A percentile compares a stretch with the other conserved stretches of the same genome.
phyloP scores from a whole-genome alignment of 2,888 invertebrate genomes.

The Oxyteleia sp. region DNA sequence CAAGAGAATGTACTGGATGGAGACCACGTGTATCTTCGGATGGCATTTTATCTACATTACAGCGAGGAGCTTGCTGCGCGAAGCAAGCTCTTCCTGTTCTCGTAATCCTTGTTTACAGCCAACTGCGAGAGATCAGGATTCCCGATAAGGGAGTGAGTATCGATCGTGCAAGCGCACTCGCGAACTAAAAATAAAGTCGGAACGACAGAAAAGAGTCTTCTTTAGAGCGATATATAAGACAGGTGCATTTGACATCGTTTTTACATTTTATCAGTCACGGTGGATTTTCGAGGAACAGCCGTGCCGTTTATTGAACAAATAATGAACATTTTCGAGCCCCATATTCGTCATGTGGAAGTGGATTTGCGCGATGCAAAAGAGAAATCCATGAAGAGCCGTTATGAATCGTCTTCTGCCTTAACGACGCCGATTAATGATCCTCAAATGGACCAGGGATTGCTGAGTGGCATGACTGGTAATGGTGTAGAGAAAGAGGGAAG shows the following conservation, averaged over 20 bases:
- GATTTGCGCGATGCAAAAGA: constrained; percentile 52
- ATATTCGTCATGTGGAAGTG: constrained; percentile 12
- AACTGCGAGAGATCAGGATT: constrained; percentile 72
- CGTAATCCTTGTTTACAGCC: constrained; percentile 76
- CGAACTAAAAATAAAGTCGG: constrained; percentile 54
- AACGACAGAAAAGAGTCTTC: constrained; percentile 65
- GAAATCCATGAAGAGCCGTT: constrained; percentile 60
- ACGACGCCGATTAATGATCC: constrained; percentile 70
- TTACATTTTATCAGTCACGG: not conserved
- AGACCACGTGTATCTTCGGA: constrained; percentile 67
- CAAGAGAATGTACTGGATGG: constrained; percentile 62
- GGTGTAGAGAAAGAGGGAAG: constrained; percentile 58
- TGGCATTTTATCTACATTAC: constrained; percentile 70
- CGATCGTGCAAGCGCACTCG: constrained; percentile 69
- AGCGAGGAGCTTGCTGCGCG: constrained; percentile 64
- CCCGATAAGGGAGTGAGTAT: constrained; percentile 72
- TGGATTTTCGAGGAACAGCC: constrained; percentile 6
- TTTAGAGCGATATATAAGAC: constrained; percentile 38
- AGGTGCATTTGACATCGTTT: constrained; percentile 48
- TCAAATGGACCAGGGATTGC: constrained; percentile 66
- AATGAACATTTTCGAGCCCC: constrained; percentile 10
- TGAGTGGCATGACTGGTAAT: constrained; percentile 71
- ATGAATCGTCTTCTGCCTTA: constrained; percentile 66
- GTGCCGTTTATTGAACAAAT: constrained; percentile 17
- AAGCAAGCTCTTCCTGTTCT: constrained; percentile 72